Percentiles rank a stretch among this genome's conserved stretches.
These are phyloP conservation scores for Scaptomyza hsui DNA, from an alignment of 1,140 invertebrate genomes.

Conservation along the genomic window DNA sequence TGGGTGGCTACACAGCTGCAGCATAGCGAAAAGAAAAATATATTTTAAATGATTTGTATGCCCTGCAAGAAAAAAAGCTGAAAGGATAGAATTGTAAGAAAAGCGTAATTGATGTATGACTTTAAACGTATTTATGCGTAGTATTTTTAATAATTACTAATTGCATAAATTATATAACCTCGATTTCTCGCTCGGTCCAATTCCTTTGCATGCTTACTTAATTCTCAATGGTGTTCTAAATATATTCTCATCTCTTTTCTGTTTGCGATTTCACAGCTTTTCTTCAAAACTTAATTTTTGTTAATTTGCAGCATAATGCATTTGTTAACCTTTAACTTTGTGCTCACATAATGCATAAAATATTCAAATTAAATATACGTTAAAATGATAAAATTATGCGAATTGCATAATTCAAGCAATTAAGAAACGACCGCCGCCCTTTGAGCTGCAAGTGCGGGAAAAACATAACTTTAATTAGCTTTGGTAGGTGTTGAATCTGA, in stretches of 20 bases:
- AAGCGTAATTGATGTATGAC: background rate
- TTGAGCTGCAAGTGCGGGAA: conserved; percentile 31
- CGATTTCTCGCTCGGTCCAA: background rate
- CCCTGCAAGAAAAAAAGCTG: background rate
- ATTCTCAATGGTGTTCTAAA: background rate
- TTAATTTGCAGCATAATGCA: no score
- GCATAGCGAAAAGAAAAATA: conserved; percentile 5
- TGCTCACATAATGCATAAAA: conserved; percentile 14
- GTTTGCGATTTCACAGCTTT: background rate
- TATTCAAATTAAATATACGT: conserved; percentile 29
- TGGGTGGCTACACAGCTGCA: conserved; percentile 50
- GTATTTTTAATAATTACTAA: no score
- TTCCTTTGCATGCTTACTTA: background rate
- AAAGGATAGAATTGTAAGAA: background rate
- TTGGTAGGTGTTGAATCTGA: conserved; percentile 23
- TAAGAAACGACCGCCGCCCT: conserved; percentile 42
- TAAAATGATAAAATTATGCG: conserved; percentile 35
- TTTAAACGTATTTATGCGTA: background rate
- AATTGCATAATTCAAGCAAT: conserved; percentile 70
- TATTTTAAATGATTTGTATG: conserved; percentile 9
- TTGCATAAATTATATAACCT: background rate
- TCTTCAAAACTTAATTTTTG: no score
- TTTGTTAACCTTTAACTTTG: background rate
- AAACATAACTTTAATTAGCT: conserved; percentile 57
- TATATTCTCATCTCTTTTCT: background rate